Conservation (phyloP, 2,888 invertebrate genomes). For the Caenorhabditis sp. region DNA sequence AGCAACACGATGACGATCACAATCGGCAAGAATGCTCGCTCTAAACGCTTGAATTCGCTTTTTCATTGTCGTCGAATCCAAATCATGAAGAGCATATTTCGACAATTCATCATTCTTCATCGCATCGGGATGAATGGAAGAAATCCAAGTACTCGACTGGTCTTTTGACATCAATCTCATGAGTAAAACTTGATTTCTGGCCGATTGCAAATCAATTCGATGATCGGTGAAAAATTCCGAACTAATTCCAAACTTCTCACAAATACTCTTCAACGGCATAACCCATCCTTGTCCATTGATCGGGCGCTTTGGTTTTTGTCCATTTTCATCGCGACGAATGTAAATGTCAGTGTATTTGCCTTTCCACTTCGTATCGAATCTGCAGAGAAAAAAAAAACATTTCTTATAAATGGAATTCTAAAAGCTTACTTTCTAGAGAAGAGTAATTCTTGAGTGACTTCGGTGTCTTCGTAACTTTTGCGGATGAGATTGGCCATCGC, state of each 20-base stretch:
- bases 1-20: slow-evolving; percentile 61
- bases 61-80: slow-evolving; percentile 55
- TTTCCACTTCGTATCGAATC: slow-evolving; percentile 58
- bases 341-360: slow-evolving; percentile 50
- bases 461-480: slow-evolving; percentile 40
- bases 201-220: slow-evolving; percentile 44
- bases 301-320: slow-evolving; percentile 42
- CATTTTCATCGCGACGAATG: slow-evolving; percentile 34
- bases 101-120: slow-evolving; percentile 42
- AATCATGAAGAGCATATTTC: slow-evolving; percentile 34
- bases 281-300: slow-evolving; percentile 59
- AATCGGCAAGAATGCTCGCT: slow-evolving; percentile 55
- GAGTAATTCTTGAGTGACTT: slow-evolving; percentile 50
- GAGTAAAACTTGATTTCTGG: slow-evolving; percentile 42
- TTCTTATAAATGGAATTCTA: too few species aligned
- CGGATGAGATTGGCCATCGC: slow-evolving; percentile 48
- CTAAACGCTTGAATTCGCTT: slow-evolving; percentile 56
- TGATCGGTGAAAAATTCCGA: slow-evolving; percentile 53
- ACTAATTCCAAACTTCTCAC: slow-evolving; percentile 49
- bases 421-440: slow-evolving; percentile 49
- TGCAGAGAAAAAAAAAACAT: too few species aligned
- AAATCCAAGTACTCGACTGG: slow-evolving; percentile 40
- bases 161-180: slow-evolving; percentile 34
- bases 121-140: slow-evolving; percentile 39
- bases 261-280: slow-evolving; percentile 51